A percentile compares a stretch with the other conserved stretches of the same genome.
These are phyloP conservation scores for Drosophila borealis DNA, from an alignment of 2,888 invertebrate species.

Conservation along the genomic window DNA sequence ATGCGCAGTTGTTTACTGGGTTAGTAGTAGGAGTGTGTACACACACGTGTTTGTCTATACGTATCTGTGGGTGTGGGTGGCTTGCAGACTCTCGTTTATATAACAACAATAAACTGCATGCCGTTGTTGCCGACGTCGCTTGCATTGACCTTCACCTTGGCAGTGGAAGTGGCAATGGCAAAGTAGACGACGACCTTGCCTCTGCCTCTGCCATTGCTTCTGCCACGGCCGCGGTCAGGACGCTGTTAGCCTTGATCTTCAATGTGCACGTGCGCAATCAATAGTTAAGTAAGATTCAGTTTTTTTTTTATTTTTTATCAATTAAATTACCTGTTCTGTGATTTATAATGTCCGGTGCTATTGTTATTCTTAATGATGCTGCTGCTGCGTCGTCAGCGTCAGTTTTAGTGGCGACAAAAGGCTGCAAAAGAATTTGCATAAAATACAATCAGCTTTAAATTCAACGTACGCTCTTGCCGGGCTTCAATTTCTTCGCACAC, in stretches of 20 bases:
- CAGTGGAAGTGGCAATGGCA: constrained; percentile 53
- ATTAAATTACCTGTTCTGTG: constrained; percentile 47
- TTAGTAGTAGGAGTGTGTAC: constrained; percentile 21
- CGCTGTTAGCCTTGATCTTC: constrained; percentile 65
- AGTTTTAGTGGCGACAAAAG: constrained; percentile 2
- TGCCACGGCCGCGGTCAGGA: constrained; percentile 21
- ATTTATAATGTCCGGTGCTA: background rate
- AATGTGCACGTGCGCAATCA: constrained; percentile 19
- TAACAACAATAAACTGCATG: constrained; percentile 71
- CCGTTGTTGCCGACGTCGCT: constrained; percentile 30
- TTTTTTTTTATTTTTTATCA: constrained; percentile 4
- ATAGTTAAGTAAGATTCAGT: constrained; percentile 13
- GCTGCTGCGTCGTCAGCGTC: background rate
- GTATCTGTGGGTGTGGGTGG: constrained; percentile 15
- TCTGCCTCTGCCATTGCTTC: constrained; percentile 21
- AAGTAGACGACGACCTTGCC: constrained; percentile 41
- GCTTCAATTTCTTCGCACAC: constrained; percentile 54
- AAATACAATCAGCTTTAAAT: constrained; percentile 62
- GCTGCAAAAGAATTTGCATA: constrained; percentile 68
- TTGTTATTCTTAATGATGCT: constrained; percentile 5
- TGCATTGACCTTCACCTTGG: constrained; percentile 78
- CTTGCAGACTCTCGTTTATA: constrained; percentile 58
- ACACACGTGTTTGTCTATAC: background rate
- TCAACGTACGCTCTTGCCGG: constrained; percentile 45
- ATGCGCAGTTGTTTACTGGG: constrained; percentile 67